These are phyloP conservation scores for Aplocera efformata DNA, from an alignment of 2,888 invertebrate genomes.

Conservation along the genomic window DNA sequence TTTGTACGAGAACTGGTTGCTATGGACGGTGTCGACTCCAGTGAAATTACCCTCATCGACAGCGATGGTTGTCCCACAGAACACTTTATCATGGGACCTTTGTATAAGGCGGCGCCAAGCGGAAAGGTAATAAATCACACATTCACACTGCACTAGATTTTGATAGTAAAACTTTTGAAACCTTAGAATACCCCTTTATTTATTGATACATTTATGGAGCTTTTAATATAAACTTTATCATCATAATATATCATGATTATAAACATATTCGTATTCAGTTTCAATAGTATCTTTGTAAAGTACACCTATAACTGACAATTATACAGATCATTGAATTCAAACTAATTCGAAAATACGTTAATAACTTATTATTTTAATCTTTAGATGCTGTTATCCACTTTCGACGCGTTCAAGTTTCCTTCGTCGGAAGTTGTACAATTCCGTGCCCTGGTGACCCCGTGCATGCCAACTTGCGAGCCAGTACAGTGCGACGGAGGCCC, in stretches of 20 bases:
- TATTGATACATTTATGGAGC: no score
- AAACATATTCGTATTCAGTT: no score
- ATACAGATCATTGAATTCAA: no score
- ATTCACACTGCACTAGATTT: slow-evolving; percentile 9
- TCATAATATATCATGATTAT: no score
- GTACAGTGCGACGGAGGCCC: slow-evolving; percentile 94
- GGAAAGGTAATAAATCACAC: slow-evolving; percentile 83
- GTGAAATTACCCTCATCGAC: slow-evolving; percentile 95
- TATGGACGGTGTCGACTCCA: slow-evolving; percentile 95
- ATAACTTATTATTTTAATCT: slow-evolving; percentile 37
- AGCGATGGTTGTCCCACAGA: slow-evolving; percentile 96
- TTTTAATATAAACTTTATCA: no score
- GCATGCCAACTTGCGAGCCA: slow-evolving; percentile 95
- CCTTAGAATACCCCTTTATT: no score
- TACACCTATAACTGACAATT: no score
- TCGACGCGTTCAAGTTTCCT: slow-evolving; percentile 98
- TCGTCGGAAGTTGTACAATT: slow-evolving; percentile 97
- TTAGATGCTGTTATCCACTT: slow-evolving; percentile 91
- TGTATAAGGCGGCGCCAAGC: slow-evolving; percentile 89
- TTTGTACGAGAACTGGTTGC: slow-evolving; percentile 96
- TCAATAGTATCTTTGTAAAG: no score
- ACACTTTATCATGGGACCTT: slow-evolving; percentile 95
- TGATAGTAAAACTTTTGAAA: not conserved
- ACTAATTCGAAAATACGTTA: not conserved
- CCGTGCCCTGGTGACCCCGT: slow-evolving; percentile 96